These are phyloP conservation scores for Lasius platythorax DNA, from an alignment of 2,888 invertebrate species.

Conservation along the genomic window DNA sequence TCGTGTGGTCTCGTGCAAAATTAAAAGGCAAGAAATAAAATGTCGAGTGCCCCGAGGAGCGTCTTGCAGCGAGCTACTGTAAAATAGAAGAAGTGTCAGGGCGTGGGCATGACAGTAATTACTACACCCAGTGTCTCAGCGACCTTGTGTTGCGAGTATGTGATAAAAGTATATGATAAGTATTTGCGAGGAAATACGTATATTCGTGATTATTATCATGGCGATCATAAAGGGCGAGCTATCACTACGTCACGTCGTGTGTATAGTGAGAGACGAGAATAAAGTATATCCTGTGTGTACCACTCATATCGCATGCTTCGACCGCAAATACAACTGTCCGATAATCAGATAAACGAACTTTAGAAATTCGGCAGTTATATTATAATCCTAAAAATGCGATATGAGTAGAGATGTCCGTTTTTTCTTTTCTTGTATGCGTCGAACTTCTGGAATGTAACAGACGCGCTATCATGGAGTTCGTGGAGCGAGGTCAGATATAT, in stretches of 20 bases:
- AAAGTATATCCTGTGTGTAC: not conserved
- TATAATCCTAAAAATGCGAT: constrained; percentile 28
- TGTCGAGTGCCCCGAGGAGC: constrained; percentile 37
- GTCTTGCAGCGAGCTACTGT: constrained; percentile 69
- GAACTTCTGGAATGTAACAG: not conserved
- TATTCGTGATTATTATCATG: constrained; percentile 15
- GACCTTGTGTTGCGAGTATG: constrained; percentile 80
- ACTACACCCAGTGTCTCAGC: constrained; percentile 85
- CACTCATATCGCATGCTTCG: constrained; percentile 24
- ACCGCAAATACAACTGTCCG: not conserved
- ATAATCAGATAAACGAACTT: not conserved
- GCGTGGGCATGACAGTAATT: constrained; percentile 84
- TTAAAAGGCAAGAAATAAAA: constrained; percentile 37
- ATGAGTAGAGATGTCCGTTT: not conserved
- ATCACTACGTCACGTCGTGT: constrained; percentile 1
- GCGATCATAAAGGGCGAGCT: constrained; percentile 3
- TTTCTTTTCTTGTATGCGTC: not conserved
- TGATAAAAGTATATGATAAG: constrained; percentile 47
- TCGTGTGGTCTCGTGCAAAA: constrained; percentile 51
- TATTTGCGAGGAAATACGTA: constrained; percentile 24
- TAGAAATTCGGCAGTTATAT: not conserved
- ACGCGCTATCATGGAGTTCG: constrained; percentile 15
- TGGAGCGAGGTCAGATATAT: constrained; percentile 25
- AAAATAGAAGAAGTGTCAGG: constrained; percentile 79
- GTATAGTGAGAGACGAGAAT: constrained; percentile 6